These are phyloP conservation scores for Apis cerana DNA, from an alignment of 1,140 invertebrate species.

Conservation along the genomic window DNA sequence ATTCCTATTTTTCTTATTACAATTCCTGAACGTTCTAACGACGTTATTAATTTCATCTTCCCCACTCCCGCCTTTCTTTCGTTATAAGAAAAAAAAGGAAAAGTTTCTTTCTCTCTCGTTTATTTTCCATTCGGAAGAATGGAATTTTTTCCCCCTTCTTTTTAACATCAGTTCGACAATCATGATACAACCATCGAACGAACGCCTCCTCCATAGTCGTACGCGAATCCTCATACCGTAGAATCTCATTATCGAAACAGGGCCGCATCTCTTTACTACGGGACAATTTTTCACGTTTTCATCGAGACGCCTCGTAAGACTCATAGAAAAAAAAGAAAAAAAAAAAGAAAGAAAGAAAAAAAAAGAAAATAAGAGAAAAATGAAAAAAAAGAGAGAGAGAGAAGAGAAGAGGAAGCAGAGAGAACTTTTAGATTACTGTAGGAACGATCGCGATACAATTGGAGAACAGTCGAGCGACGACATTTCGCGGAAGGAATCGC, in stretches of 20 bases:
- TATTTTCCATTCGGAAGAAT: not conserved
- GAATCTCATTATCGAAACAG: slow-evolving; percentile 12
- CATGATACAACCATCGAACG: slow-evolving; percentile 5
- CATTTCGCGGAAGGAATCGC: not conserved
- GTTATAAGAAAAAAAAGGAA: not conserved
- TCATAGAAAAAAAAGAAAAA: not conserved
- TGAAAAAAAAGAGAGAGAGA: not conserved
- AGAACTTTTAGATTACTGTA: slow-evolving; percentile 14
- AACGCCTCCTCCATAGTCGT: slow-evolving; percentile 25
- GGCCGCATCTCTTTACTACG: slow-evolving; percentile 42
- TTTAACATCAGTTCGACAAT: slow-evolving; percentile 19
- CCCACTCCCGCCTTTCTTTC: too few relatives aligned
- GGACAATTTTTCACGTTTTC: slow-evolving; percentile 53
- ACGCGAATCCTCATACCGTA: slow-evolving; percentile 15
- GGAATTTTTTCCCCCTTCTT: too few relatives aligned
- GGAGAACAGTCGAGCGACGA: not conserved
- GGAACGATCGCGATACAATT: not conserved
- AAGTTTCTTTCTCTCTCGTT: not conserved
- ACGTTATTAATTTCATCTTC: not conserved
- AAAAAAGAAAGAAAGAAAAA: not conserved
- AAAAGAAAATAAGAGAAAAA: not conserved
- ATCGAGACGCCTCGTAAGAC: slow-evolving; percentile 12
- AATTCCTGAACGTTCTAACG: not conserved
- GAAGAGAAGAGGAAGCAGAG: not conserved
- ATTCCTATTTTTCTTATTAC: not conserved